Conservation (phyloP, 2,888 invertebrate genomes). For the Conus canariensis region DNA sequence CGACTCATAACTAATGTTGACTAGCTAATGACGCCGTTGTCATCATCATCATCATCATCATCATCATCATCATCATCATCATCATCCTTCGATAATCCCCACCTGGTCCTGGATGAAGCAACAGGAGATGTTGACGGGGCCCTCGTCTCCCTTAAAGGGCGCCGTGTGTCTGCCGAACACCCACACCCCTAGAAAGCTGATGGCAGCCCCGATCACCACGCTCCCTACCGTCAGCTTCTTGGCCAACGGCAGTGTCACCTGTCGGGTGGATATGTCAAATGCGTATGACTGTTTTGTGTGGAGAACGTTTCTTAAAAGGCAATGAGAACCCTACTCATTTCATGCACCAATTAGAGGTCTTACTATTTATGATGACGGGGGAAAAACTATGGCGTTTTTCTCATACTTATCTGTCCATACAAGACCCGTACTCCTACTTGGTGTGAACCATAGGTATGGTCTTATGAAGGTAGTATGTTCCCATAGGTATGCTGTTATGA, state of each 20-base stretch:
- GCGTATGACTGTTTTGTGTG: too few species aligned
- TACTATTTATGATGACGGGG: too few species aligned
- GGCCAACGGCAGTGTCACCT: conserved; percentile 26
- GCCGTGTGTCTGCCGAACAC: conserved; percentile 12
- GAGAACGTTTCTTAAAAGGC: too few species aligned
- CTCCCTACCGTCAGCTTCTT: conserved; percentile 2
- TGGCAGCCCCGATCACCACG: neutral
- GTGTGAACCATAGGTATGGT: too few species aligned
- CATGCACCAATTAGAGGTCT: too few species aligned
- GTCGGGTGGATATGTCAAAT: neutral
- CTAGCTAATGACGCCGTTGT: neutral
- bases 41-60: conserved; percentile 6
- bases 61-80: conserved; percentile 13
- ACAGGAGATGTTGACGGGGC: conserved; percentile 21
- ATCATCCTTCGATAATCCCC: neutral
- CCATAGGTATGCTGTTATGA: too few species aligned
- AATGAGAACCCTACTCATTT: too few species aligned
- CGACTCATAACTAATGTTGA: too few species aligned
- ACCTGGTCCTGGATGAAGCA: conserved; percentile 16
- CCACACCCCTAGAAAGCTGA: neutral
- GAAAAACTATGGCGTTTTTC: too few species aligned
- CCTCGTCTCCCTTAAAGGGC: neutral
- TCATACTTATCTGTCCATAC: too few species aligned
- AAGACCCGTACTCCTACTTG: too few species aligned
- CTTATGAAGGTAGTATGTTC: too few species aligned